Evolutionary conservation across 2,888 invertebrate genomes (phyloP), one percentile per base, ranked within the genome.

Genomic region (Tinea semifulvella): DNA sequence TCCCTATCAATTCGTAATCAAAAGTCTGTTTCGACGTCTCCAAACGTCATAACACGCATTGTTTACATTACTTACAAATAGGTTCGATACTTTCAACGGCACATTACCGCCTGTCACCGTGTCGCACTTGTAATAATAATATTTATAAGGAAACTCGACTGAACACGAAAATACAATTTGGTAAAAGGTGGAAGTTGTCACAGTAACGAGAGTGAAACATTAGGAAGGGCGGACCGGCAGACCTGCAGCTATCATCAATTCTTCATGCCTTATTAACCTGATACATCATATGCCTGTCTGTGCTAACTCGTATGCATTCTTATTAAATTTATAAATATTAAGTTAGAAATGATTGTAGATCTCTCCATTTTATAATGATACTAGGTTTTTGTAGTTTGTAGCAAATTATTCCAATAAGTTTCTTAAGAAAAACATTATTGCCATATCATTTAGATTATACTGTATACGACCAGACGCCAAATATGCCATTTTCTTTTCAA

Each of bases 121-220:
- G 68, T 65, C 63, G 62, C 66, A 69, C 68, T 70, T 72, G 74
- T 80, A 79, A 80, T 80, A 75, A 79, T 73, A 75, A 75, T 77
- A 75, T 79, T 80, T 79, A 77, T 77, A 77, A 77, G 76, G 75
- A 77, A 80, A 75, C 68, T 77, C 73, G 64, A 61, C 60, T 58
- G 69, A 75, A 79, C 79, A 80, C 69, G 79, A 76, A 76, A 80
- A 80, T 69, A 80, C 79, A 77, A 79, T 80, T 79, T 76, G 71
- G 75, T 74, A 65, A 68, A 75, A 75, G 72, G 75, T 68, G 67
- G 64, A 72, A 72, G 71, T 75, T 75, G 75, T 75, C 73, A 71
- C 65, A 66, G 73, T 66, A 76, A 75, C 71, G 74, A 68, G 68
- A 75, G 71, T 69, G 61, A 66, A 68, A 72, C 77, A 76, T 76